Evolutionary conservation across 2,888 invertebrate species (phyloP), one percentile per base, ranked within the genome.

Genomic region (Timandra comae): DNA sequence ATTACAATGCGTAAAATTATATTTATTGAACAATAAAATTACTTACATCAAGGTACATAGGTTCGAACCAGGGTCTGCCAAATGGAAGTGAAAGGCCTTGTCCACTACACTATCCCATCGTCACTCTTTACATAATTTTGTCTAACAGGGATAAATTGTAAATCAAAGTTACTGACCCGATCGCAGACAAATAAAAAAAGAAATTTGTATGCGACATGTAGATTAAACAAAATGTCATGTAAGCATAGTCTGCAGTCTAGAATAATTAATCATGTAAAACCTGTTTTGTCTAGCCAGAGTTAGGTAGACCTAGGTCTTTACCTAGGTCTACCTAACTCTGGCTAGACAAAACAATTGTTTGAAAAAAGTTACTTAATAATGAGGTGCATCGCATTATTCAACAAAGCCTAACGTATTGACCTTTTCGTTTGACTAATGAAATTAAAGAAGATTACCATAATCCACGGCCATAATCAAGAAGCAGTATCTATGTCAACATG

Each of bases 401-500:
- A 34, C 35, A 37, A 37, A 37, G 27, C 16, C 9, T 22, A 30
- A 33, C 16, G 26, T 8, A 7, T 27, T 45, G 40, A 44, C 45
- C 37, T 50, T 52, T 38, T 37, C 27, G 28, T 29, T 40, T 38
- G 27, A 39, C 35, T 38, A 46, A 42, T 46, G 35, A 35, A 35
- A 43, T 38, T 42, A 45, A 37, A 38, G 24, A 26, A 42, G 47
- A 47, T 48, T 49, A 39, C 30, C 45, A 48, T 49, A 50, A 33
- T 41, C 38, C 49, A 49, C 47, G 41, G 52, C 47, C 48, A 56
- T 16, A n/a, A 33, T 41, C 38, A 49, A 49, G 48, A 41, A 52
- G 48, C 48, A 56, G 49, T 39, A 57, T 64, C 54, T 56, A 51
- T 68, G 70, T 72, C 68, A 62, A 51, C 42, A 52, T 44, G 39